Conservation (phyloP, 2,888 invertebrate species). For the Prosopocoilus inquinatus region DNA sequence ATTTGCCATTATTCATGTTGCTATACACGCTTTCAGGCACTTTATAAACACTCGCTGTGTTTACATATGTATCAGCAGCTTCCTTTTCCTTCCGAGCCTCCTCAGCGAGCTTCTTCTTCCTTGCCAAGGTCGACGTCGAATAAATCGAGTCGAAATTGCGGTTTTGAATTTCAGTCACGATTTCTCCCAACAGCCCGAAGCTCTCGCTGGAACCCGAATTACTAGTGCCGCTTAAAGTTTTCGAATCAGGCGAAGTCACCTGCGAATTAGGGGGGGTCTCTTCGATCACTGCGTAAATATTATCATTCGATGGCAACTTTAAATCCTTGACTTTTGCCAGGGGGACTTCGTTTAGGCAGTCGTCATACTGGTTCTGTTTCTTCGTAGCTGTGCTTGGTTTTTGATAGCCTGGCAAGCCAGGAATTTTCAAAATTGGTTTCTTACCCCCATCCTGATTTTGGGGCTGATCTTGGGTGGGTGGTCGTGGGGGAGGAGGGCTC, state of each 20-base stretch:
- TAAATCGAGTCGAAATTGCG: constrained; percentile 86
- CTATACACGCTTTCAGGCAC: constrained; percentile 63
- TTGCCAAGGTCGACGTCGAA: constrained; percentile 69
- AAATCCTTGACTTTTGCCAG: constrained; percentile 64
- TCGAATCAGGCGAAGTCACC: constrained; percentile 44
- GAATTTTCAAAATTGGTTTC: constrained; percentile 41
- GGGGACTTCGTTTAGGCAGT: constrained; percentile 70
- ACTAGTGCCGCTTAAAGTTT: constrained; percentile 50
- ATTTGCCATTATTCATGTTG: constrained; percentile 60
- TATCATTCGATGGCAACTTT: constrained; percentile 63
- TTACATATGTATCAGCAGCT: constrained; percentile 58
- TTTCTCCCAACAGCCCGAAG: constrained; percentile 79
- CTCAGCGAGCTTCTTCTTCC: constrained; percentile 58
- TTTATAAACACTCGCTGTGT: constrained; percentile 58
- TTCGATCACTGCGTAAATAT: constrained; percentile 85
- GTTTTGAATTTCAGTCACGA: constrained; percentile 83
- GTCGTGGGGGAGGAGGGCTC: constrained; percentile 72
- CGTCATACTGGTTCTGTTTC: constrained; percentile 67
- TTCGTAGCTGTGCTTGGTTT: constrained; percentile 48
- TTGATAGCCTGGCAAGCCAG: constrained; percentile 59
- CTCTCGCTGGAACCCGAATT: constrained; percentile 63
- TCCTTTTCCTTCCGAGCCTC: constrained; percentile 42
- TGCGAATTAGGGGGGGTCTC: constrained; percentile 55
- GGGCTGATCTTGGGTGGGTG: constrained; percentile 52
- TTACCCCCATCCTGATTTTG: constrained; percentile 34